Percentiles rank a stretch among this genome's conserved stretches.
phyloP scores from a whole-genome alignment of 2,797 vertebrate species.

The Sebastes elongatus region DNA sequence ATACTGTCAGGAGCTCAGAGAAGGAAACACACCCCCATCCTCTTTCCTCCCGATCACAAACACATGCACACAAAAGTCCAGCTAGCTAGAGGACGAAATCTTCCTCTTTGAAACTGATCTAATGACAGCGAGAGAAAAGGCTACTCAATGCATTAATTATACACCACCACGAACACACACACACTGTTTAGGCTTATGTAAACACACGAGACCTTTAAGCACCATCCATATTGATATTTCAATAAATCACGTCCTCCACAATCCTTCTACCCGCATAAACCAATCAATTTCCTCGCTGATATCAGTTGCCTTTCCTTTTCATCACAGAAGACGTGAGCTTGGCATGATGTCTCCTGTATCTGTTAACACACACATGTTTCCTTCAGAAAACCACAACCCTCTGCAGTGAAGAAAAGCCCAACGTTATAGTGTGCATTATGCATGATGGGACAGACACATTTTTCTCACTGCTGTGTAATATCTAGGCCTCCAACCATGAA shows the following conservation, averaged over 20 bases:
- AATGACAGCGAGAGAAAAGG: background rate
- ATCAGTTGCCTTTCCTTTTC: background rate
- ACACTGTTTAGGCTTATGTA: background rate
- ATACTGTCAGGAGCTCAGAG: slow-evolving; percentile 9
- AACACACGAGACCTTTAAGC: slow-evolving; percentile 42
- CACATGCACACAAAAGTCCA: background rate
- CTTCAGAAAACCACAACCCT: background rate
- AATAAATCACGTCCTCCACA: background rate
- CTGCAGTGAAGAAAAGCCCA: background rate
- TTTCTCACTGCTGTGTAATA: background rate
- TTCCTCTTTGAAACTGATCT: slow-evolving; percentile 33
- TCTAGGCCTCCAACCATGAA: too few relatives aligned
- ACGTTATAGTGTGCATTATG: background rate
- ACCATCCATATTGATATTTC: background rate
- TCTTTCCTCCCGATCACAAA: slow-evolving; percentile 45
- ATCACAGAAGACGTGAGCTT: background rate
- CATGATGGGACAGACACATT: background rate
- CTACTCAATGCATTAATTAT: slow-evolving; percentile 11
- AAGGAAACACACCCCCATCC: slow-evolving; percentile 32
- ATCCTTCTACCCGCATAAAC: background rate
- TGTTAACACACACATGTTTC: background rate
- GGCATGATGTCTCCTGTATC: background rate
- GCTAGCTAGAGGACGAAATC: background rate
- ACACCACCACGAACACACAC: background rate
- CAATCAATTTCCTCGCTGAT: slow-evolving; percentile 6